Base-by-base conservation (phyloP, 2,797 vertebrate species). In the Spinibarbus caldwelli region DNA sequence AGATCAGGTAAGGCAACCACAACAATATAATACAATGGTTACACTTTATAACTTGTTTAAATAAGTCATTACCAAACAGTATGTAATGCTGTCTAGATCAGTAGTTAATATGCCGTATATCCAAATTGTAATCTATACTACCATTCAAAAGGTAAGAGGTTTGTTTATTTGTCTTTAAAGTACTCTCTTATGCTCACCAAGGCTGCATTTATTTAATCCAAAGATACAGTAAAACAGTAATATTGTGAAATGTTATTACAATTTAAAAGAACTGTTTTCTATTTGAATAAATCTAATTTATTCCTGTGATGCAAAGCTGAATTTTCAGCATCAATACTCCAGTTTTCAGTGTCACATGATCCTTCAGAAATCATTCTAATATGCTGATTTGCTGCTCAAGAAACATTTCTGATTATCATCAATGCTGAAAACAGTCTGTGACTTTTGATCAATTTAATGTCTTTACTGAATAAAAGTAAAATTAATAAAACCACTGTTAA, bases 1-100 rank as follows among this genome's bases (percentile, higher is more conserved):
- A 90, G 85, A 86, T 90, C 52, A 88, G 85, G 87, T 90, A 21
- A 72, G 4, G 14, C 41, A 3, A 41, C 31, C 34, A 26, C 23
- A 5, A 26, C 14, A 77, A 38, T 57, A 54, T 5, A 36, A 52
- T 36, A 73, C 3, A 43, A 43, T 26, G 2, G 38, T 15, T 41
- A 68, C 21, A 38, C 21, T 12, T 12, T 6, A 38, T 41, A 68
- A 36, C 31, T 36, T 66, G 6, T 11, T n/a, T 36, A 36, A 36
- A 43, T 62, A 66, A 38, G 66, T 67, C 66, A 38, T 68, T 68
- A 68, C 10, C 4, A 68, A 68, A 68, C 19, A 38, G 21, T 14
- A 6, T 41, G 10, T 41, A 41, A 68, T 12, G 36, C 36, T 70
- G 19, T 68, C 10, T 68, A 68, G 66, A 23, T 36, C 19, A 52